These are phyloP conservation scores for Ichneumoninae sp. DNA, from an alignment of 2,888 invertebrate genomes.

Conservation along the genomic window DNA sequence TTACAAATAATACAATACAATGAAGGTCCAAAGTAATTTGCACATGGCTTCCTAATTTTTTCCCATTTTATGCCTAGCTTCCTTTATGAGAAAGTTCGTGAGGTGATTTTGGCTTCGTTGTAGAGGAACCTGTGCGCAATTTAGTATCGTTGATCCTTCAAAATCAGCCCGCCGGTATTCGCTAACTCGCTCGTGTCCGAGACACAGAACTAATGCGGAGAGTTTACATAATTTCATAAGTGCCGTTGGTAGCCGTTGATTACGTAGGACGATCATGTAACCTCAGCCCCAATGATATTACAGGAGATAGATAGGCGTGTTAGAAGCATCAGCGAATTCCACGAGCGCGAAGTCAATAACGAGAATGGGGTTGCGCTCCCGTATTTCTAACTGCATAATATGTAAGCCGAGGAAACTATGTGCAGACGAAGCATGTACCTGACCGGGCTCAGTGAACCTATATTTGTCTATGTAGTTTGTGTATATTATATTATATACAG, in stretches of 20 bases:
- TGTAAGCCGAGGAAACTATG: constrained; percentile 3
- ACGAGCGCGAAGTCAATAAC: constrained; percentile 42
- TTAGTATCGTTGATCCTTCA: too few relatives aligned
- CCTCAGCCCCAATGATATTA: constrained; percentile 28
- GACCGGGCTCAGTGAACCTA: constrained; percentile 22
- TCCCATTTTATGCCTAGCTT: background rate
- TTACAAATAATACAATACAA: too few relatives aligned
- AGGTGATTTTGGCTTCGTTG: too few relatives aligned
- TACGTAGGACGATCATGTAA: constrained; percentile 34
- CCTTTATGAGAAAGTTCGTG: background rate
- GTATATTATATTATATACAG: constrained; percentile 16
- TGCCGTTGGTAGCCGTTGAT: constrained; percentile 30
- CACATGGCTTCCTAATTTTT: too few relatives aligned
- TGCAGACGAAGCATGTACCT: constrained; percentile 8
- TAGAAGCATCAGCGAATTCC: constrained; percentile 28
- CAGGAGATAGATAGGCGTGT: constrained; percentile 14
- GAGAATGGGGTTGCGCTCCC: constrained; percentile 37
- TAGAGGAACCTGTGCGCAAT: too few relatives aligned
- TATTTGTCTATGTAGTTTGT: background rate
- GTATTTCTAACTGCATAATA: constrained; percentile 49
- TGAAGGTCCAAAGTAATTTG: too few relatives aligned
- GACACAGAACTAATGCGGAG: background rate
- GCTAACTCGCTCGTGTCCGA: background rate
- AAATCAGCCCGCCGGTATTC: too few relatives aligned
- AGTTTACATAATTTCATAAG: constrained; percentile 15